phyloP scores from a whole-genome alignment of 2,113 vertebrate genomes.

The Dolichotis patagonum region DNA sequence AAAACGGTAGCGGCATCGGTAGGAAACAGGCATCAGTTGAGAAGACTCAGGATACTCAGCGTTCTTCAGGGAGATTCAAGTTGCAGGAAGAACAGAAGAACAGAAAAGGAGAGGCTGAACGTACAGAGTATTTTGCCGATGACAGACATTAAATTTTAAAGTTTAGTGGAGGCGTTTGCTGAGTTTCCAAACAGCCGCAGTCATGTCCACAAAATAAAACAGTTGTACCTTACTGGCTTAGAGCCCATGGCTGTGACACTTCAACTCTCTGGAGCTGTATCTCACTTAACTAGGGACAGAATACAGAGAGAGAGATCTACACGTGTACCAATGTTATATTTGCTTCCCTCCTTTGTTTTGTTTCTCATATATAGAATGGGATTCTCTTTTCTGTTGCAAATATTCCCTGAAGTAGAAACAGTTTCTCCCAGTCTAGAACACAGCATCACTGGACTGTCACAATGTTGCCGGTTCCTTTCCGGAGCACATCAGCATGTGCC shows the following conservation, averaged over 20 bases:
- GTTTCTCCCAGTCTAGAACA: neutral
- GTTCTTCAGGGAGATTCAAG: neutral
- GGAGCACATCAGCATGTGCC: neutral
- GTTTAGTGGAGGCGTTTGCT: accelerated
- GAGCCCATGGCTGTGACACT: neutral
- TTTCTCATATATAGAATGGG: neutral
- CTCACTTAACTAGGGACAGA: neutral
- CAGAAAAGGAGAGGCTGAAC: neutral
- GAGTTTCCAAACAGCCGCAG: neutral
- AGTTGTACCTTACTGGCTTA: neutral
- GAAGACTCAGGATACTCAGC: neutral
- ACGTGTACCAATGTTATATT: neutral
- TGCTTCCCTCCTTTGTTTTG: neutral
- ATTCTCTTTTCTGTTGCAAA: neutral
- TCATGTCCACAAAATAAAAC: neutral
- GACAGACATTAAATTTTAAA: neutral
- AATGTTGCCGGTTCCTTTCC: neutral
- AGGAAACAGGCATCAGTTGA: neutral
- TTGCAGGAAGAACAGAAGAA: neutral
- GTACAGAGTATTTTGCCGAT: neutral
- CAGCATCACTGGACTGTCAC: neutral
- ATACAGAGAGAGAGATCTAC: neutral
- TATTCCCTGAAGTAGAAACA: neutral
- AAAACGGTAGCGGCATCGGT: accelerated
- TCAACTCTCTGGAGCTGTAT: neutral